These are phyloP conservation scores for Diachasmimorpha longicaudata DNA, from an alignment of 1,140 invertebrate species.

Conservation along the genomic window DNA sequence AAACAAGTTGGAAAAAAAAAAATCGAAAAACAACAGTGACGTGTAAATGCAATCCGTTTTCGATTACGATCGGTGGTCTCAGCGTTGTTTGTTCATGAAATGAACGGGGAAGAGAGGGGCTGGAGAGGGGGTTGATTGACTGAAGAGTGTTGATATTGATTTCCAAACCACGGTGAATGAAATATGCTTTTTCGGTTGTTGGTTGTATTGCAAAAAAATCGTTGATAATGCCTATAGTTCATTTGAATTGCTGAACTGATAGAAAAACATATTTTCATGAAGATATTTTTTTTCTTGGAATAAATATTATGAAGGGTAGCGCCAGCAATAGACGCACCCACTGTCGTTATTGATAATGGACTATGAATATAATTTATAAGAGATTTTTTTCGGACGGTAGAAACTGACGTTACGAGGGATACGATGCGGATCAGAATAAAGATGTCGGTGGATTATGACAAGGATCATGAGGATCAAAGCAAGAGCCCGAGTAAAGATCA, in stretches of 20 bases:
- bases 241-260: background rate
- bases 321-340: too few species aligned
- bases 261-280: too few species aligned
- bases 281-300: too few species aligned
- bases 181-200: slow-evolving; percentile 6
- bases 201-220: background rate
- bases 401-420: too few species aligned
- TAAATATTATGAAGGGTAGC: too few species aligned
- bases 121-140: background rate
- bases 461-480: too few species aligned
- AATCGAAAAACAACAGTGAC: slow-evolving; percentile 1
- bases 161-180: slow-evolving; percentile 12
- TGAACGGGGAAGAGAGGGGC: slow-evolving; percentile 6
- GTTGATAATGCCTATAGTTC: background rate
- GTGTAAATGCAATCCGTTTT: slow-evolving; percentile 20
- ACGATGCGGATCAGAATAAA: too few species aligned
- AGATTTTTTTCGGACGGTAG: too few species aligned
- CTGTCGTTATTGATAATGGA: too few species aligned
- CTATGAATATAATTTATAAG: too few species aligned
- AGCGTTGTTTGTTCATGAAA: slow-evolving; percentile 19
- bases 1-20: background rate
- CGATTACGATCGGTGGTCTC: slow-evolving; percentile 21
- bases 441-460: too few species aligned
- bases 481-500: too few species aligned
- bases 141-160: slow-evolving; percentile 21